Evolutionary conservation across 2,888 invertebrate genomes (phyloP).

Genomic region (Drosophila picticornis): DNA sequence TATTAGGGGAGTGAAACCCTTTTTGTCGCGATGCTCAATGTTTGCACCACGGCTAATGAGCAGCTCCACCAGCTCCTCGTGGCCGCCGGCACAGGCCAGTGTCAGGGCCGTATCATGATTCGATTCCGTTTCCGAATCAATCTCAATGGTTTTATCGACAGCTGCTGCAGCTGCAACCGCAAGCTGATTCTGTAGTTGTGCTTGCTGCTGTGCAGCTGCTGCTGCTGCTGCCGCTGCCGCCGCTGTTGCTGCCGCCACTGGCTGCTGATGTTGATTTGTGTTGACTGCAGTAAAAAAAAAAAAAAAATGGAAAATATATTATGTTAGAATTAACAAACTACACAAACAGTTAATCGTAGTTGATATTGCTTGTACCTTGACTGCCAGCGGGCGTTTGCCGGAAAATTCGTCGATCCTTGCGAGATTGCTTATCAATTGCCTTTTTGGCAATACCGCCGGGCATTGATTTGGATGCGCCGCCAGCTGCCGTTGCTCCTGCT

Average conservation of each 20-base stretch:
- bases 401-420: conserved; percentile 85
- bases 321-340: not conserved
- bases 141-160: conserved; percentile 93
- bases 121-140: conserved; percentile 99
- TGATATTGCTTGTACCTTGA: conserved; percentile 78
- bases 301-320: not conserved
- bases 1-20: conserved; percentile 99
- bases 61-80: conserved; percentile 97
- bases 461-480: conserved; percentile 69
- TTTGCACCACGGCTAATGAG: conserved; percentile 96
- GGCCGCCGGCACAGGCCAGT: conserved; percentile 98
- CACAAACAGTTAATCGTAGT: not conserved
- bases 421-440: conserved; percentile 85
- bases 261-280: conserved; percentile 77
- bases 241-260: conserved; percentile 56
- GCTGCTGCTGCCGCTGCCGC: conserved; percentile 83
- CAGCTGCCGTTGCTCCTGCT: conserved; percentile 54
- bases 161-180: conserved; percentile 82
- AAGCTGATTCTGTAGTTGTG: conserved; percentile 78
- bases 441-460: conserved; percentile 85
- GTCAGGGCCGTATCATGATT: conserved; percentile 99
- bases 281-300: conserved; percentile 74
- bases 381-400: conserved; percentile 85
- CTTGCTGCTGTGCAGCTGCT: conserved; percentile 77
- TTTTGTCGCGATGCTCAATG: conserved; percentile 99